Evolutionary conservation across 2,113 vertebrate species (phyloP).

Genomic region (Syngnathus typhle): DNA sequence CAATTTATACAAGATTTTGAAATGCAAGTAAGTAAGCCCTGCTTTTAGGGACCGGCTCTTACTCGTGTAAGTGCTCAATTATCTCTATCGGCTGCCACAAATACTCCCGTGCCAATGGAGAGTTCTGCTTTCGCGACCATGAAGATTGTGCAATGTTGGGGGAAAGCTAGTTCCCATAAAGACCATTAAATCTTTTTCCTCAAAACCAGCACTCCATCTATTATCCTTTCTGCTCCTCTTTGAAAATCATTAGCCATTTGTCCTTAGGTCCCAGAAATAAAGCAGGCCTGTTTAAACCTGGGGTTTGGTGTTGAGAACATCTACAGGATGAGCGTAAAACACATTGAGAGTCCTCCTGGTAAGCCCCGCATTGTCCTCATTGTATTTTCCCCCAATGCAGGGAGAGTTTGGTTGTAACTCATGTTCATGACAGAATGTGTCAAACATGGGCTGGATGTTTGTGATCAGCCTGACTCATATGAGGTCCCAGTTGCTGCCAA

Average conservation of each 20-base stretch:
- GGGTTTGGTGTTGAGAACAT: constrained; percentile 71
- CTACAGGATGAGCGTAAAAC: constrained; percentile 79
- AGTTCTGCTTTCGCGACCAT: background rate
- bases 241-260: background rate
- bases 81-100: too few species aligned
- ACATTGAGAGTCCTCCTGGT: constrained; percentile 73
- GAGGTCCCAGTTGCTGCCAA: background rate
- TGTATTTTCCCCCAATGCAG: background rate
- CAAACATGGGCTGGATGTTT: background rate
- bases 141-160: background rate
- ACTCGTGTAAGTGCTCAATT: too few species aligned
- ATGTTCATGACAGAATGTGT: background rate
- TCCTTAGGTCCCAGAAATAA: constrained; percentile 32
- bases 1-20: background rate
- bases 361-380: constrained; percentile 14
- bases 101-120: background rate
- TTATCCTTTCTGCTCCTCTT: background rate
- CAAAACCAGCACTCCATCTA: background rate
- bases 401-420: background rate
- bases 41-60: too few species aligned
- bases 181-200: too few species aligned
- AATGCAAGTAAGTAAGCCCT: background rate
- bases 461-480: background rate
- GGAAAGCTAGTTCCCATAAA: too few species aligned
- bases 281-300: constrained; percentile 32